Evolutionary conservation across 2,888 invertebrate species (phyloP).

Genomic region (Linnaemya tessellans): DNA sequence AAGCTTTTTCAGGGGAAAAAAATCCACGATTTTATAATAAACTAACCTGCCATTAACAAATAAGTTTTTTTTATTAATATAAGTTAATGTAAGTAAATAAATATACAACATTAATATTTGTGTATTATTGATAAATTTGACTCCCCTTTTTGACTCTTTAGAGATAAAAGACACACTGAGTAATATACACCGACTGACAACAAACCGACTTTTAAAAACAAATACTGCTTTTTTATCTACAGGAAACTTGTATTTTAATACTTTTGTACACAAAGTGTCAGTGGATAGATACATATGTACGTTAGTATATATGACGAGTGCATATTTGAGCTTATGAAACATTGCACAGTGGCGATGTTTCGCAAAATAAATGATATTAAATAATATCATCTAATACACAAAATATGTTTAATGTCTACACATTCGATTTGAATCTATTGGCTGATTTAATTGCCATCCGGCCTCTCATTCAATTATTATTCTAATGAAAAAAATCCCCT

Average conservation of each 20-base stretch:
- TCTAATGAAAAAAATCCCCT: no score
- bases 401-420: no score
- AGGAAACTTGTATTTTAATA: conserved; percentile 48
- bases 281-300: conserved; percentile 1
- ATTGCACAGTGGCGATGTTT: background rate
- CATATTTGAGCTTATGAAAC: conserved; percentile 19
- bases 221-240: conserved; percentile 24
- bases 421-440: no score
- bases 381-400: no score
- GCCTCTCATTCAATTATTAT: no score
- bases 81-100: conserved; percentile 18
- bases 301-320: background rate
- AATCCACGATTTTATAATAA: background rate
- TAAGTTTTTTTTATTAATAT: conserved; percentile 5
- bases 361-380: background rate
- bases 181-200: conserved; percentile 15
- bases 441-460: no score
- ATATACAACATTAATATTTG: conserved; percentile 32
- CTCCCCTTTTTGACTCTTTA: conserved; percentile 39
- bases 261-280: conserved; percentile 23
- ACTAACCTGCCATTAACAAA: conserved; percentile 45
- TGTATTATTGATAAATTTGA: conserved; percentile 38
- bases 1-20: no score
- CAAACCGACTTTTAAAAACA: conserved; percentile 15
- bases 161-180: background rate